Percentiles rank a stretch among this genome's conserved stretches.
phyloP scores from a whole-genome alignment of 2,888 invertebrate genomes.

The Uropetala carovei region DNA sequence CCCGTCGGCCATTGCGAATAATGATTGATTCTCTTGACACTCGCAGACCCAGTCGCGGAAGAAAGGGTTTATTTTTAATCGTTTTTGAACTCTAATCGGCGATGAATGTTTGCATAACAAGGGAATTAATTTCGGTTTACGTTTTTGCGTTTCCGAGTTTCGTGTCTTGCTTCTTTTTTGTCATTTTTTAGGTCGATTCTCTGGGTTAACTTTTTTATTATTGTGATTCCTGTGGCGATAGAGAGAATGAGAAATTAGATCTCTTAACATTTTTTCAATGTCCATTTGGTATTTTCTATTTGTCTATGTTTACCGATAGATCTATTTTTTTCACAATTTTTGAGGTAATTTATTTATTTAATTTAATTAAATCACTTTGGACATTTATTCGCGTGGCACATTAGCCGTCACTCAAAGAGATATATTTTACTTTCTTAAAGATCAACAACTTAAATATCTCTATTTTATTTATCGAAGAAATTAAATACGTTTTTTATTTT shows the following conservation, averaged over 20 bases:
- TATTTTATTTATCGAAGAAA: too few relatives aligned
- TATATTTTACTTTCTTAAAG: too few relatives aligned
- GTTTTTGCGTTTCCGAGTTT: not conserved
- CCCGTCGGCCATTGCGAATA: not conserved
- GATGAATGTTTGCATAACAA: slow-evolving; percentile 8
- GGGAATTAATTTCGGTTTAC: slow-evolving; percentile 11
- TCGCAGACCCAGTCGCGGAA: not conserved
- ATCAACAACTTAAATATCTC: too few relatives aligned
- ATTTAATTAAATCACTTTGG: too few relatives aligned
- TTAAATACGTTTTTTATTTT: too few relatives aligned
- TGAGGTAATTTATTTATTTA: too few relatives aligned
- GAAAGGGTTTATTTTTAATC: not conserved
- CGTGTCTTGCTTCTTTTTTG: not conserved
- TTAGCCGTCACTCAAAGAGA: too few relatives aligned
- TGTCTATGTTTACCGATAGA: too few relatives aligned
- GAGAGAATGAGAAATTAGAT: not conserved
- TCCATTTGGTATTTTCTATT: too few relatives aligned
- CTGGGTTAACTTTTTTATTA: not conserved
- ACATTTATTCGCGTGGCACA: too few relatives aligned
- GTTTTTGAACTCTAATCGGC: not conserved
- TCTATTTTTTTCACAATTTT: too few relatives aligned
- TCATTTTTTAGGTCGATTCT: not conserved
- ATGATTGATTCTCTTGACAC: slow-evolving; percentile 9
- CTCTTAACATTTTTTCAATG: too few relatives aligned
- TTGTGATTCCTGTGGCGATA: not conserved